phyloP scores from a whole-genome alignment of 2,797 vertebrate species.

The Phoebastria nigripes region DNA sequence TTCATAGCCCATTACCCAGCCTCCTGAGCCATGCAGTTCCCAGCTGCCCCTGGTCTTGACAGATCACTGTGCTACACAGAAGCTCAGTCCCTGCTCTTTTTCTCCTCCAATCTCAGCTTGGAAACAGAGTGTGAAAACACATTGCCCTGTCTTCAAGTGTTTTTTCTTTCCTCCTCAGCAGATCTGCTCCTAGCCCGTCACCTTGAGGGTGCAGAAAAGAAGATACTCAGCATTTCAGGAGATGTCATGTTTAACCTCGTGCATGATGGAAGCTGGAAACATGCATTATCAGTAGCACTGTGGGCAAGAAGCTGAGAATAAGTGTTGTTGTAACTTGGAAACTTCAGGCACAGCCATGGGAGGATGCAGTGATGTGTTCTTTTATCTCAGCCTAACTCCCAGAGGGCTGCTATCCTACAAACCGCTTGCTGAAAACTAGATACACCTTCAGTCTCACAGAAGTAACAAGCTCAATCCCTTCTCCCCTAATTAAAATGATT shows the following conservation, averaged over 20 bases:
- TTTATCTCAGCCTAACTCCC: neutral
- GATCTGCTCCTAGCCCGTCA: neutral
- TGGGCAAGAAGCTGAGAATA: neutral
- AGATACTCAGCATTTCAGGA: neutral
- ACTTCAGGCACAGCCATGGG: neutral
- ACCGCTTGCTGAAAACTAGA: neutral
- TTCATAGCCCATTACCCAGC: constrained; percentile 37
- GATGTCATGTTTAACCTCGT: neutral
- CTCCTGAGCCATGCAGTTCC: constrained; percentile 22
- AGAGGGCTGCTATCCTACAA: neutral
- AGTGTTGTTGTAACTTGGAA: neutral
- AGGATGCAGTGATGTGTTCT: neutral
- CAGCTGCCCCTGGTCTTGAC: constrained; percentile 27
- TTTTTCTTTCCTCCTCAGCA: neutral
- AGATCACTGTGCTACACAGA: neutral
- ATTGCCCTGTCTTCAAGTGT: neutral
- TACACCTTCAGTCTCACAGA: neutral
- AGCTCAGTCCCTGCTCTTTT: neutral
- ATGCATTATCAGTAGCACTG: neutral
- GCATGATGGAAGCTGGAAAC: neutral
- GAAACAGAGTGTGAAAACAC: neutral
- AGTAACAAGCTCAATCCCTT: neutral
- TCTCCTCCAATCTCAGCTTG: neutral
- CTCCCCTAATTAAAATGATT: neutral
- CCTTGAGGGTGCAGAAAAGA: neutral